Conservation (phyloP, 2,113 vertebrate species). For the Sterrhoptilus dennistouni region DNA sequence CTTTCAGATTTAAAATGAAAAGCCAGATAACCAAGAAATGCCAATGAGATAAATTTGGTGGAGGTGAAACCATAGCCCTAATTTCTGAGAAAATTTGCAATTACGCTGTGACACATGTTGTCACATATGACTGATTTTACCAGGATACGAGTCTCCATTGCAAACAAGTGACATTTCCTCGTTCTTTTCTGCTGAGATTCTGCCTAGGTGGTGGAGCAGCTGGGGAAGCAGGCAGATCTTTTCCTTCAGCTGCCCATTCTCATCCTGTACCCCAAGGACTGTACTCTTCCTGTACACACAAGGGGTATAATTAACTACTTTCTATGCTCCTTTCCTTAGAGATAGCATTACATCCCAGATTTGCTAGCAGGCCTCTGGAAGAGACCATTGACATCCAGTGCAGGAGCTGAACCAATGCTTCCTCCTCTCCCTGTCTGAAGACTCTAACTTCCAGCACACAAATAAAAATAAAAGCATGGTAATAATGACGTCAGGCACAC, state of each 20-base stretch:
- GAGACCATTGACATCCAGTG: not conserved
- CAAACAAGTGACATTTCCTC: not conserved
- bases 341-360: not conserved
- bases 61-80: not conserved
- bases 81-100: not conserved
- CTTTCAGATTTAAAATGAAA: not conserved
- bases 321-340: not conserved
- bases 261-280: not conserved
- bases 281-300: not conserved
- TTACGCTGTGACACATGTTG: not conserved
- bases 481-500: accelerated
- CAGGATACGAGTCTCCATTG: not conserved
- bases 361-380: not conserved
- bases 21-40: not conserved
- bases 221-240: not conserved
- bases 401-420: not conserved
- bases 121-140: not conserved
- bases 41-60: not conserved
- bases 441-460: not conserved
- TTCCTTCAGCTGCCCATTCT: not conserved
- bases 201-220: not conserved
- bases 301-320: not conserved
- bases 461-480: not conserved
- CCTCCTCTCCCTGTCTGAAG: not conserved
- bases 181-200: not conserved